A percentile compares a stretch with the other conserved stretches of the same genome.
These are phyloP conservation scores for Acrobasis consociella DNA, from an alignment of 2,888 invertebrate species.

Conservation along the genomic window DNA sequence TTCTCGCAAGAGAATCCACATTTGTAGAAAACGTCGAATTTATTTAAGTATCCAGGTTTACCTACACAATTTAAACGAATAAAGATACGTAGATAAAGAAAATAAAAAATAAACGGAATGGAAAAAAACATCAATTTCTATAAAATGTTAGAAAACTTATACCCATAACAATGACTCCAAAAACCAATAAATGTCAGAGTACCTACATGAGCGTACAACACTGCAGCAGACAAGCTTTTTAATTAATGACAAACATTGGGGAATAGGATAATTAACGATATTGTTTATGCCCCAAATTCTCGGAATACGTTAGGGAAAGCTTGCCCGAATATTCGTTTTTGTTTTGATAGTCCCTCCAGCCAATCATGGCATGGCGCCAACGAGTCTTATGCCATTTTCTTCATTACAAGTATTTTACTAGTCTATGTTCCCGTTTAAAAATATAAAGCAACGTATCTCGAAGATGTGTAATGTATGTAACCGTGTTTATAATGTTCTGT, in stretches of 20 bases:
- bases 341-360: conserved; percentile 49
- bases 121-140: no score
- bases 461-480: conserved; percentile 49
- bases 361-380: conserved; percentile 53
- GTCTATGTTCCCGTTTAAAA: conserved; percentile 30
- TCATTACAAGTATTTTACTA: no score
- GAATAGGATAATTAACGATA: conserved; percentile 12
- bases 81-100: no score
- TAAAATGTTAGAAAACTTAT: no score
- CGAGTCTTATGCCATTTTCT: conserved; percentile 41
- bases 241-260: conserved; percentile 14
- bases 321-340: conserved; percentile 45
- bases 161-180: background rate
- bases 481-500: conserved; percentile 54
- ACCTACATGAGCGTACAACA: background rate
- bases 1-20: no score
- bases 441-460: conserved; percentile 38
- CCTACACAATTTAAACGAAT: no score
- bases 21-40: no score
- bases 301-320: conserved; percentile 49
- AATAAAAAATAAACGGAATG: no score
- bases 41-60: no score
- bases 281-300: conserved; percentile 41
- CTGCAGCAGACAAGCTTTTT: conserved; percentile 2
- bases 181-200: background rate